Evolutionary conservation across 2,888 invertebrate species (phyloP).

Genomic region (Acanthosepion esculentum): DNA sequence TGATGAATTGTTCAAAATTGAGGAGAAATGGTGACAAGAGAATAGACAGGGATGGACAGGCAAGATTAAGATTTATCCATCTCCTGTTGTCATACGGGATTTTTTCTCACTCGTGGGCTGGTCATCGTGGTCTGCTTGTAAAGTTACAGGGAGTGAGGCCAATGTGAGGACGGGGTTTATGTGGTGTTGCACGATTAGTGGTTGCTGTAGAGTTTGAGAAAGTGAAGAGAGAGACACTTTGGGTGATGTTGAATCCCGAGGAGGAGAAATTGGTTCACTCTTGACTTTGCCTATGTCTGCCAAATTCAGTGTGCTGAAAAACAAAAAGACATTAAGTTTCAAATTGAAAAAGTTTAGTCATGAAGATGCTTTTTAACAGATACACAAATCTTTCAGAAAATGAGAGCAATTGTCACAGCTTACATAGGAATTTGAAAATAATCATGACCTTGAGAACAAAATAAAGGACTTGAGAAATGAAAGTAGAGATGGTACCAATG

Average conservation of each 20-base stretch:
- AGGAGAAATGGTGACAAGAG: background rate
- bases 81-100: conserved; percentile 42
- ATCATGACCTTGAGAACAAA: too few species aligned
- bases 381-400: too few species aligned
- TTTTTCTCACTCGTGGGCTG: conserved; percentile 44
- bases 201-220: background rate
- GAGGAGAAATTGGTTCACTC: conserved; percentile 95
- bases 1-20: background rate
- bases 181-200: conserved; percentile 24
- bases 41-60: conserved; percentile 6
- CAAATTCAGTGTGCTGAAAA: conserved; percentile 25
- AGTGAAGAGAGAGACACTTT: conserved; percentile 37
- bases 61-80: conserved; percentile 41
- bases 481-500: too few species aligned
- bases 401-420: too few species aligned
- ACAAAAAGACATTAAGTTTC: background rate
- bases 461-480: too few species aligned
- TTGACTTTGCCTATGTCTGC: conserved; percentile 82
- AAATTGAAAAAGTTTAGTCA: background rate
- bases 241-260: conserved; percentile 84
- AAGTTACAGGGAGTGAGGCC: conserved; percentile 10
- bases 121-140: conserved; percentile 42
- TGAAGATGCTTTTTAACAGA: too few species aligned
- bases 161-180: conserved; percentile 40
- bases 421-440: too few species aligned